Evolutionary conservation across 1,140 invertebrate species (phyloP).

Genomic region (Ips nitidus): DNA sequence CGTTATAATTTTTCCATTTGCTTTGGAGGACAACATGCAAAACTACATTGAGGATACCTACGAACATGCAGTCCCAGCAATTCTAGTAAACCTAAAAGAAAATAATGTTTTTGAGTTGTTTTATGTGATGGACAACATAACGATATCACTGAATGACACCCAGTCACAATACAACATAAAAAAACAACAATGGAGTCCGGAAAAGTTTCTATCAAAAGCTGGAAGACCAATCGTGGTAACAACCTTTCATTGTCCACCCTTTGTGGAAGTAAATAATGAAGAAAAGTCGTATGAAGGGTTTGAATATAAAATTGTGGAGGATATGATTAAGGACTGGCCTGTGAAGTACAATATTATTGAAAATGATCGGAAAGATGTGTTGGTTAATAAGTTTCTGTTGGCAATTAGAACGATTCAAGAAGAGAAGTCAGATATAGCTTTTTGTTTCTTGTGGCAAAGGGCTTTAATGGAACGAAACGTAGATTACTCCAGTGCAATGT

Average conservation of each 20-base stretch:
- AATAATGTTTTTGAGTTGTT: no score
- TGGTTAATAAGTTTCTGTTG: slow-evolving; percentile 19
- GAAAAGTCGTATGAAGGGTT: slow-evolving; percentile 8
- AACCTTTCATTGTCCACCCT: slow-evolving; percentile 28
- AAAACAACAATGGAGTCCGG: slow-evolving; percentile 18
- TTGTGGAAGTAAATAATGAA: slow-evolving; percentile 11
- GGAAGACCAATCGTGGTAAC: slow-evolving; percentile 14
- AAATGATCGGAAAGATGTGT: not conserved
- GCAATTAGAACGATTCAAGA: slow-evolving; percentile 6
- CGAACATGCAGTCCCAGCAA: no score
- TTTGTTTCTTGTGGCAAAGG: slow-evolving; percentile 30
- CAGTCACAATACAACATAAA: no score
- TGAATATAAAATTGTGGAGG: slow-evolving; percentile 16
- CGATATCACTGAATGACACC: no score
- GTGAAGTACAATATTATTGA: slow-evolving; percentile 14
- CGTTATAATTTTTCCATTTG: no score
- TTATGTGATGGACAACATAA: no score
- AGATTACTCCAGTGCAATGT: slow-evolving; percentile 20
- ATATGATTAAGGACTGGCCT: slow-evolving; percentile 19
- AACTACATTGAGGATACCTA: no score
- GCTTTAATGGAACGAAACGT: slow-evolving; percentile 16
- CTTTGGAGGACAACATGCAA: no score
- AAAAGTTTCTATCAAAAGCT: slow-evolving; percentile 11
- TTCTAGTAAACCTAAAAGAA: no score
- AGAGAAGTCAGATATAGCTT: slow-evolving; percentile 20